Conservation (phyloP, 2,797 vertebrate species). For the Dendrocincla tyrannina region DNA sequence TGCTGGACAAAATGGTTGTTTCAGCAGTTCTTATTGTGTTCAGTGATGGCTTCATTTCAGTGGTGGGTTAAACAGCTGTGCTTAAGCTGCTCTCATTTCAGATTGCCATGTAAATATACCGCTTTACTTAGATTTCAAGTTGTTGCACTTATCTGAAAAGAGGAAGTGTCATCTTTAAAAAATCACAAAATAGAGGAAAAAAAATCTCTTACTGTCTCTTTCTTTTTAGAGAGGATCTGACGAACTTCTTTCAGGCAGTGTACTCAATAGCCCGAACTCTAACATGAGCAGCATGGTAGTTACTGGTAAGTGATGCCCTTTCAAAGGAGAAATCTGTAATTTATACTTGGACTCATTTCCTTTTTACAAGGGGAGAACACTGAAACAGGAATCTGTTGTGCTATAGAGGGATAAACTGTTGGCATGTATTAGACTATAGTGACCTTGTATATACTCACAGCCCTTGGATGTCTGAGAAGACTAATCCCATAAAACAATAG, state of each 20-base stretch:
- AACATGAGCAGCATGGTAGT: slow-evolving; percentile 91
- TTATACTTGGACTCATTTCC: slow-evolving; percentile 53
- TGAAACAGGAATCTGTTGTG: background rate
- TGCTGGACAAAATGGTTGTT: background rate
- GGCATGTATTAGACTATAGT: slow-evolving; percentile 12
- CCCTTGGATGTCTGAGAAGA: background rate
- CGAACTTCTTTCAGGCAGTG: slow-evolving; percentile 92
- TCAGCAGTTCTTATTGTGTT: slow-evolving; percentile 1
- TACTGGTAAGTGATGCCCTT: slow-evolving; percentile 88
- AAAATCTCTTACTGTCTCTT: slow-evolving; percentile 68
- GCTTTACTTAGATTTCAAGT: slow-evolving; percentile 38
- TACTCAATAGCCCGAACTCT: slow-evolving; percentile 95
- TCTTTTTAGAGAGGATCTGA: slow-evolving; percentile 94
- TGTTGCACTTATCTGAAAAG: slow-evolving; percentile 32
- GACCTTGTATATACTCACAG: background rate
- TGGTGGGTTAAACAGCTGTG: slow-evolving; percentile 15
- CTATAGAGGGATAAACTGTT: slow-evolving; percentile 1
- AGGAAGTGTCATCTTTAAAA: slow-evolving; percentile 30
- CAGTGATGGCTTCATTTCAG: background rate
- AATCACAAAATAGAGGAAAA: slow-evolving; percentile 55
- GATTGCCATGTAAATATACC: slow-evolving; percentile 40
- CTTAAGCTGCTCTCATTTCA: slow-evolving; percentile 20
- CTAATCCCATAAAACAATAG: background rate
- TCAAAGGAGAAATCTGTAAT: slow-evolving; percentile 59
- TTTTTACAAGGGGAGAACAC: slow-evolving; percentile 33